Conservation (phyloP, 2,888 invertebrate species). For the Pachymerium ferrugineum region DNA sequence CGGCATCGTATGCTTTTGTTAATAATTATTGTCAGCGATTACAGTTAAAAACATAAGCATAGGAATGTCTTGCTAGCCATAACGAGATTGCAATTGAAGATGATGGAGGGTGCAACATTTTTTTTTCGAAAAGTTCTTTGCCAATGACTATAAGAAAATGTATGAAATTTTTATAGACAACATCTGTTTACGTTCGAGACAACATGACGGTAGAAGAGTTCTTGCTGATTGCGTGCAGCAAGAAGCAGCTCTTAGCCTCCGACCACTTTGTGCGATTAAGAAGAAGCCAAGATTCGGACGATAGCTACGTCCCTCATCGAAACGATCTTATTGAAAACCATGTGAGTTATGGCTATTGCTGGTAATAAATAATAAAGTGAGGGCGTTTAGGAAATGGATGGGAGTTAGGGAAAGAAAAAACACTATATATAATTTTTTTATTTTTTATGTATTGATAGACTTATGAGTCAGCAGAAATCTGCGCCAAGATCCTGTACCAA, state of each 20-base stretch:
- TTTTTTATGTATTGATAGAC: conserved; percentile 57
- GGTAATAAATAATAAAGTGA: neutral
- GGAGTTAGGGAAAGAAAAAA: neutral
- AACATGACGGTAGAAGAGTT: conserved; percentile 95
- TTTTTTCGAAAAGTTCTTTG: too few relatives aligned
- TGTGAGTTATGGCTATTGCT: conserved; percentile 57
- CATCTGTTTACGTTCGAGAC: conserved; percentile 79
- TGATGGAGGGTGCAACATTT: neutral
- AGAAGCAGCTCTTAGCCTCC: conserved; percentile 85
- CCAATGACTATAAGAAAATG: too few relatives aligned
- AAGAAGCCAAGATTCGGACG: conserved; percentile 89
- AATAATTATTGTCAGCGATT: too few relatives aligned
- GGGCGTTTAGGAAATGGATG: neutral
- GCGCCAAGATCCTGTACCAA: conserved; percentile 93
- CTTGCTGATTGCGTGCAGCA: conserved; percentile 82
- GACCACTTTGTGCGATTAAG: conserved; percentile 94
- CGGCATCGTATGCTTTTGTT: too few relatives aligned
- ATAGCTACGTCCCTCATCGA: conserved; percentile 92
- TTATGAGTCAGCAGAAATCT: conserved; percentile 91
- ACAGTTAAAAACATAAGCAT: too few relatives aligned
- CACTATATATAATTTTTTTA: conserved; percentile 31
- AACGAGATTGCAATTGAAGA: too few relatives aligned
- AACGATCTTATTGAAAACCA: conserved; percentile 92
- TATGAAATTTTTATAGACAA: conserved; percentile 54
- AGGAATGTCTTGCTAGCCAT: too few relatives aligned